phyloP scores from a whole-genome alignment of 2,888 invertebrate genomes.

The Philhelius pedissequus region DNA sequence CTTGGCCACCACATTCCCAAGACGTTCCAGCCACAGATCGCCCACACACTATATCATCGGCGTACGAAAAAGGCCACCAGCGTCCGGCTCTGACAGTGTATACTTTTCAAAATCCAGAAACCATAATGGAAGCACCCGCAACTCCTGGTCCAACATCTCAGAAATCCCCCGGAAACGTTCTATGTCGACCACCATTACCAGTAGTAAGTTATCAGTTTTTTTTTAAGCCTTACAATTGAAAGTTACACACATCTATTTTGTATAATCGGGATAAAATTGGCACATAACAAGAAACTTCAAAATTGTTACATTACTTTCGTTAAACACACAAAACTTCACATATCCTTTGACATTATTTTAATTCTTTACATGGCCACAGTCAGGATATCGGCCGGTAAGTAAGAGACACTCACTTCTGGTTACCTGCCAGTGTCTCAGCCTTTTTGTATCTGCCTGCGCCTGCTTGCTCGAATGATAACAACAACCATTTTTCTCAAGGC shows the following conservation, averaged over 20 bases:
- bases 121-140: slow-evolving; percentile 74
- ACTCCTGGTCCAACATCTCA: slow-evolving; percentile 74
- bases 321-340: slow-evolving; percentile 1
- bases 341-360: slow-evolving; percentile 54
- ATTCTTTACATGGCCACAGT: slow-evolving; percentile 59
- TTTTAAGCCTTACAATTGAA: not conserved
- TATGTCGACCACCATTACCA: slow-evolving; percentile 85
- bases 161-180: slow-evolving; percentile 80
- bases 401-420: slow-evolving; percentile 26
- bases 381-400: slow-evolving; percentile 68
- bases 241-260: not conserved
- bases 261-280: slow-evolving; percentile 20
- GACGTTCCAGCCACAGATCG: slow-evolving; percentile 85
- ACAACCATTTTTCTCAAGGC: not conserved
- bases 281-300: not conserved
- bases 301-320: slow-evolving; percentile 1
- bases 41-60: slow-evolving; percentile 96
- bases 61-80: slow-evolving; percentile 91
- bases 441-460: slow-evolving; percentile 56
- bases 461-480: slow-evolving; percentile 37
- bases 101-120: slow-evolving; percentile 90
- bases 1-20: slow-evolving; percentile 79
- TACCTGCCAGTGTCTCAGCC: slow-evolving; percentile 24
- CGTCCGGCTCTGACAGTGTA: slow-evolving; percentile 92
- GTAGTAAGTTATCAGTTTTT: slow-evolving; percentile 80